Evolutionary conservation across 2,113 vertebrate genomes (phyloP), one percentile per base, ranked within the genome.

Genomic region (Scophthalmus maximus): DNA sequence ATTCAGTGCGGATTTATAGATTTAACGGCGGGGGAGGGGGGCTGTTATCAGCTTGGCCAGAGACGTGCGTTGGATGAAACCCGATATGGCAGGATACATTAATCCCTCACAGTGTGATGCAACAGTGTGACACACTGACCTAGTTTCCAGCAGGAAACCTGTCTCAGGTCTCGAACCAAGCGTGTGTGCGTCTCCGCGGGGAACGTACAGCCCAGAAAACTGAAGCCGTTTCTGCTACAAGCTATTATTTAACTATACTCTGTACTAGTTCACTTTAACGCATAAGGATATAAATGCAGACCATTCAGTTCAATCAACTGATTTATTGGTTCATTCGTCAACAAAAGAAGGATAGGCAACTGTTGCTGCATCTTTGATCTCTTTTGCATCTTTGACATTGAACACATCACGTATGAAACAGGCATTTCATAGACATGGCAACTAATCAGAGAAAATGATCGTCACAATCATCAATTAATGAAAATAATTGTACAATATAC

Each of bases 41-140:
- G n/a, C n/a, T 62, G 66, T 64, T 81, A 76, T 72, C 69, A 47
- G 15, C 61, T 38, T 61, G n/a, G n/a, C n/a, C n/a, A n/a, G 32
- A 57, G 26, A 26, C 4, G 49, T 68, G 5, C 8, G 5, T 62
- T 62, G 67, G 80, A 51, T 85, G 61, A 80, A 80, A 82, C 58
- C 51, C 6, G 32, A 85, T 63, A 78, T 32, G 42, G 51, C 69
- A 78, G 69, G 76, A 76, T 23, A 49, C 57, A 50, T 53, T 65
- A 78, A 72, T 88, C 73, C 52, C 67, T 76, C 62, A 20, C 18
- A 51, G 44, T 63, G 73, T 80, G 82, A 87, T 81, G 84, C 67
- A 73, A 79, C 46, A 5, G 50, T 30, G 81, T 82, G 88, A 88
- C 87, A 89, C 87, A 87, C 78, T 89, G 87, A 71, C 88, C 88